phyloP scores from a whole-genome alignment of 64 coral and sea anemone species.

The Stylophora pistillata region DNA sequence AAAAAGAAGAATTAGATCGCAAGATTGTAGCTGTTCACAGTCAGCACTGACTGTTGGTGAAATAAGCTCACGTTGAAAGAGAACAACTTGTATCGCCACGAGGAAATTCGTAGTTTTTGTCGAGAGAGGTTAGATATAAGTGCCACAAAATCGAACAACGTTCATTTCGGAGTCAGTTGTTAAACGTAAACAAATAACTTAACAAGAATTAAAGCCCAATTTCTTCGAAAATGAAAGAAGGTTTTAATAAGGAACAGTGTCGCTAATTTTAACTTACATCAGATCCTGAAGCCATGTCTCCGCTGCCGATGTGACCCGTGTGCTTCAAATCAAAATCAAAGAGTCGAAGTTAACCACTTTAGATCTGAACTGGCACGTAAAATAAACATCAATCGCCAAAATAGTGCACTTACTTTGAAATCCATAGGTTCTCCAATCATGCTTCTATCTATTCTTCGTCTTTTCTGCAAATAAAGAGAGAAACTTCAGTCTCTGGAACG shows the following conservation, averaged over 20 bases:
- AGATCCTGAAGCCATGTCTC: slow-evolving; percentile 39
- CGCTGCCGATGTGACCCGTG: slow-evolving; percentile 37
- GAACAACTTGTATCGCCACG: neutral
- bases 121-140: neutral
- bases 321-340: slow-evolving; percentile 26
- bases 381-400: neutral
- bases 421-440: slow-evolving; percentile 35
- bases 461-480: slow-evolving; percentile 5
- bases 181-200: slow-evolving; percentile 19
- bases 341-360: neutral
- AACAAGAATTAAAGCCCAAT: neutral
- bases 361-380: neutral
- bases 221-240: neutral
- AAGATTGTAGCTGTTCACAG: neutral
- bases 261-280: slow-evolving; percentile 9
- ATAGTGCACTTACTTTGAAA: slow-evolving; percentile 30
- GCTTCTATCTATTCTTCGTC: slow-evolving; percentile 3
- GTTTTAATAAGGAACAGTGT: neutral
- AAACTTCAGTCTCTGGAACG: neutral
- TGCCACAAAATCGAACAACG: neutral
- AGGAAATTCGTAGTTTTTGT: neutral
- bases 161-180: slow-evolving; percentile 19
- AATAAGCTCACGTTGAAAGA: neutral
- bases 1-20: neutral
- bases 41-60: neutral